Evolutionary conservation across 2,797 vertebrate genomes (phyloP).

Genomic region (Pempheris klunzingeri): DNA sequence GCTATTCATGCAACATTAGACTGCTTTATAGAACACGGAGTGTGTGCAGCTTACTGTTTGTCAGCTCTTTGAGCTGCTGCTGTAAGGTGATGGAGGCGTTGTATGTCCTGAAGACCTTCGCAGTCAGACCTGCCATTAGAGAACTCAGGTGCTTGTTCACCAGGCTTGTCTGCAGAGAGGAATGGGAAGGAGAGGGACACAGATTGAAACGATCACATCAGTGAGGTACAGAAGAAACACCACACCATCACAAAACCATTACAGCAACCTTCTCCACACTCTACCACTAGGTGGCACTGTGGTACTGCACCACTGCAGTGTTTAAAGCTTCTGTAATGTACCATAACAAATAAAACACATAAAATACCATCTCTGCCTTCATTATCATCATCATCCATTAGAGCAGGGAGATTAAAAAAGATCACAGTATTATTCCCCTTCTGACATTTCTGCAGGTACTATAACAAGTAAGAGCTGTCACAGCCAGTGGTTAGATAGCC

Average conservation of each 20-base stretch:
- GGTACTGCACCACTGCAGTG: conserved; percentile 12
- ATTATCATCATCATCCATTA: conserved; percentile 59
- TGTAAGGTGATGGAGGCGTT: conserved; percentile 87
- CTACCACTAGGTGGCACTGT: conserved; percentile 78
- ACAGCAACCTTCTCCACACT: accelerated
- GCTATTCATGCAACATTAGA: not conserved
- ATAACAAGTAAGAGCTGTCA: conserved; percentile 50
- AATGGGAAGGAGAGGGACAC: not conserved
- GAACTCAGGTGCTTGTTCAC: conserved; percentile 85
- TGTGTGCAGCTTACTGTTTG: conserved; percentile 76
- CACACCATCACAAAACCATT: not conserved
- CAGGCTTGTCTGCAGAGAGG: conserved; percentile 66
- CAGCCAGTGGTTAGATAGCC: conserved; percentile 37
- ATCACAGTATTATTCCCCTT: conserved; percentile 41
- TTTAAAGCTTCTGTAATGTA: not conserved
- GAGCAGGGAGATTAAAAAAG: conserved; percentile 56
- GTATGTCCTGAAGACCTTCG: conserved; percentile 88
- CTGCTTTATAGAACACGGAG: conserved; percentile 6
- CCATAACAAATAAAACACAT: conserved; percentile 43
- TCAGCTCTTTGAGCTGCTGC: conserved; percentile 84
- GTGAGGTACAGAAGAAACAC: not conserved
- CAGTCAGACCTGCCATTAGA: conserved; percentile 86
- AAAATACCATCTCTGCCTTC: conserved; percentile 38
- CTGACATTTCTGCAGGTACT: conserved; percentile 63
- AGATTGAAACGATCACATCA: conserved; percentile 1